Conservation (phyloP, 2,797 vertebrate genomes). For the Coendou prehensilis region DNA sequence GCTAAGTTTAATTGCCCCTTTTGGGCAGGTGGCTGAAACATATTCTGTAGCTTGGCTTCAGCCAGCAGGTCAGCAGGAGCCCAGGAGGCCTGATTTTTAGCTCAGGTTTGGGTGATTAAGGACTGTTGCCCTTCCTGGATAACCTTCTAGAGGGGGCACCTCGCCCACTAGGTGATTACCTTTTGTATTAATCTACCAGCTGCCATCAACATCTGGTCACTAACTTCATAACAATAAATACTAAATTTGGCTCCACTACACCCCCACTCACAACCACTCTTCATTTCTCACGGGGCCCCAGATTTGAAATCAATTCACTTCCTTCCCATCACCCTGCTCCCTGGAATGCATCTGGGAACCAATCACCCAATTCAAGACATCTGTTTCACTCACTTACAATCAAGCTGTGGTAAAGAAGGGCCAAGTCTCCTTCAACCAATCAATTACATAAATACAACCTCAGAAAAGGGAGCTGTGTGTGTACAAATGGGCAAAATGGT, state of each 20-base stretch:
- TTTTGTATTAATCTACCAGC: conserved; percentile 73
- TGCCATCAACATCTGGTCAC: conserved; percentile 61
- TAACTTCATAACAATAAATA: conserved; percentile 68
- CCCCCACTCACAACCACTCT: conserved; percentile 46
- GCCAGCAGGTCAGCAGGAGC: background rate
- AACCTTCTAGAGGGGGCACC: conserved; percentile 61
- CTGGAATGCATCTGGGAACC: conserved; percentile 71
- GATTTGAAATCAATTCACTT: conserved; percentile 83
- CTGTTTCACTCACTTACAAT: conserved; percentile 86
- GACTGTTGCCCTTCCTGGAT: background rate
- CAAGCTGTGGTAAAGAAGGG: conserved; percentile 83
- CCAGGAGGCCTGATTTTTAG: background rate
- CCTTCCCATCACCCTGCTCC: conserved; percentile 63
- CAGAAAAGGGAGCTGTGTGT: background rate
- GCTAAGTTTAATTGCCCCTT: background rate
- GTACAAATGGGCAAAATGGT: too few species aligned
- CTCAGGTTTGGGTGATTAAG: background rate
- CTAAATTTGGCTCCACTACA: conserved; percentile 36
- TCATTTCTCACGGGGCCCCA: conserved; percentile 78
- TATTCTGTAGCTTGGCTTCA: background rate
- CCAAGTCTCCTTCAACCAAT: conserved; percentile 85
- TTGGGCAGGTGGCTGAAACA: background rate
- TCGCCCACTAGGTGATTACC: background rate
- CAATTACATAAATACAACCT: conserved; percentile 83
- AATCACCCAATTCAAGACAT: conserved; percentile 86